Base-by-base conservation (phyloP, 2,113 vertebrate genomes). In the Grus americana region DNA sequence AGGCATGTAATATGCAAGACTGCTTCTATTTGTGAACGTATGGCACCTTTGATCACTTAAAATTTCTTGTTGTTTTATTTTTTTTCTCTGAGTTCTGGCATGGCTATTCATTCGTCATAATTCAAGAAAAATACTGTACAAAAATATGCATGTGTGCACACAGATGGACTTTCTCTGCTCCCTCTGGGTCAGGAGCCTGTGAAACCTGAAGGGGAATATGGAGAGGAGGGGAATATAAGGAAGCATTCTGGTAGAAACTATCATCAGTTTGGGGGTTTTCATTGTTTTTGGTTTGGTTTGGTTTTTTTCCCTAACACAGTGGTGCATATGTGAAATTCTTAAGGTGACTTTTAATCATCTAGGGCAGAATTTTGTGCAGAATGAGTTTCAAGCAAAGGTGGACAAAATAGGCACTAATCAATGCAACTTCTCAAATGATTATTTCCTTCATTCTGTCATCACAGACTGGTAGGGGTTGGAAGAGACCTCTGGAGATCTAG, bases 101-200 rank as follows among this genome's bases (percentile, higher is more conserved):
- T 14, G 20, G 8, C 13, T 86, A 38, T 65, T 70, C 46, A 52
- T 23, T 83, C 12, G 49, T 32, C 0, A 2, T 49, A 6, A 73
- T 26, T 78, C 40, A 76, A 44, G 38, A 66, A 86, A 78, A 83
- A 32, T 9, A 32, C 24, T 78, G 22, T 15, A 78, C 6, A 34
- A 42, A 86, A 72, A 6, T 1, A 2, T 42, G 12, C 12, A 62
- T 4, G 0, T 6, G 2, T 73, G 21, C 15, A n/a, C 24, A 29
- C 12, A 84, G n/a, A 54, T 12, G 15, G n/a, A 71, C 17, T 62
- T 84, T 63, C 62, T 86, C 15, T 83, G 14, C 36, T 87, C 9
- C 10, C 34, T 74, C 22, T 90, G 17, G 11, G 19, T 84, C 52
- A 80, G 66, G 29, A 67, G 29, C 66, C 55, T 34, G 16, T 12